A percentile compares a stretch with the other conserved stretches of the same genome.
Conservation (phyloP, 2,888 invertebrate species). For the Cephus sareptanus region DNA sequence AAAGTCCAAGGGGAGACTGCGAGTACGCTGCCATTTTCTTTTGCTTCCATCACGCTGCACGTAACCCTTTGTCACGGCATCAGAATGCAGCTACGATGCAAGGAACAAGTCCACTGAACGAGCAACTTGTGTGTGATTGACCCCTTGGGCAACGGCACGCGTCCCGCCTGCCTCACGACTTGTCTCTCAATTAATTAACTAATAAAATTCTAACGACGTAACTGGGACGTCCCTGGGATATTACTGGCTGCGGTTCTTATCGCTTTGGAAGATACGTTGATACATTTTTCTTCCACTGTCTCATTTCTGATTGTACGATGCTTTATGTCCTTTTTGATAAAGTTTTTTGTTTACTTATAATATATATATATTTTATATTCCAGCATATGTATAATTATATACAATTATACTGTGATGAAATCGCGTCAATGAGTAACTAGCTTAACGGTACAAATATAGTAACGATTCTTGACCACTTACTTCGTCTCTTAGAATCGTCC, state of each 20-base stretch:
- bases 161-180: conserved; percentile 29
- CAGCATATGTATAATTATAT: background rate
- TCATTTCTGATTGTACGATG: background rate
- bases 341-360: background rate
- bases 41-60: background rate
- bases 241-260: background rate
- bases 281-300: background rate
- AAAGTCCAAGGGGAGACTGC: background rate
- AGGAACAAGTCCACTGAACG: conserved; percentile 12
- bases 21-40: background rate
- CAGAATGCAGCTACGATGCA: background rate
- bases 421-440: background rate
- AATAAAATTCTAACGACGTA: conserved; percentile 51
- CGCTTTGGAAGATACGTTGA: background rate
- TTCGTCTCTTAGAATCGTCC: background rate
- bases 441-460: background rate
- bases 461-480: background rate
- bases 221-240: conserved; percentile 20
- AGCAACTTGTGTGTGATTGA: conserved; percentile 39
- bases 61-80: background rate
- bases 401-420: background rate
- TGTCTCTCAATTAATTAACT: conserved; percentile 50
- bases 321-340: background rate
- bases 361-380: background rate
- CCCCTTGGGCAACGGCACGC: conserved; percentile 46